Conservation (phyloP, 1,140 invertebrate species). For the Hylaeus volcanicus region DNA sequence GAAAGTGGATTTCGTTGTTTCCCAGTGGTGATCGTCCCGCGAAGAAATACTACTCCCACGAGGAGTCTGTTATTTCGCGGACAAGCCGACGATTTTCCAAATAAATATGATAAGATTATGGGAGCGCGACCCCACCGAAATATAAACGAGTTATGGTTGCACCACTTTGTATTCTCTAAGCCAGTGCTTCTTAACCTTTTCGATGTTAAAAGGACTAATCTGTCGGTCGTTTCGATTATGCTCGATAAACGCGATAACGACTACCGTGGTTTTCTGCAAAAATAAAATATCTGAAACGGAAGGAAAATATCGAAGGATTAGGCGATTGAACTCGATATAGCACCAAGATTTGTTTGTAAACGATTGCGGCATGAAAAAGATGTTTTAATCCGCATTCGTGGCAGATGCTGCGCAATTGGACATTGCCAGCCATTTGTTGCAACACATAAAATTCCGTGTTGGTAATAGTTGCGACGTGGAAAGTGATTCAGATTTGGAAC, state of each 20-base stretch:
- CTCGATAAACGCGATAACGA: background rate
- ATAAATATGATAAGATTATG: slow-evolving; percentile 20
- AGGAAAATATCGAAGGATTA: background rate
- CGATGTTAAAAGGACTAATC: background rate
- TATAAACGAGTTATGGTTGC: background rate
- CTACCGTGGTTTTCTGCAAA: background rate
- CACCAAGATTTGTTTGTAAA: background rate
- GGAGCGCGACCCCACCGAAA: background rate
- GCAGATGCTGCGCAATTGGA: no score
- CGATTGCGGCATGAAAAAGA: background rate
- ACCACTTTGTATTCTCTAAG: background rate
- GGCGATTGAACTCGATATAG: background rate
- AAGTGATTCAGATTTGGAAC: no score
- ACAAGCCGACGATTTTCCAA: background rate
- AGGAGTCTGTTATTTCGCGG: background rate
- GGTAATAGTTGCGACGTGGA: background rate
- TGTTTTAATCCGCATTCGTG: background rate
- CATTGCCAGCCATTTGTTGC: background rate
- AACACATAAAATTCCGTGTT: background rate
- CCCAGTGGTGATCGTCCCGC: slow-evolving; percentile 8
- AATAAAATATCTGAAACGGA: background rate
- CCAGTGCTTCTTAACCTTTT: background rate
- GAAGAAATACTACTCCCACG: slow-evolving; percentile 21
- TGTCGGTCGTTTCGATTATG: background rate
- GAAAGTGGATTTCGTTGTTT: slow-evolving; percentile 40